These are phyloP conservation scores for Epinephelus coioides DNA, from an alignment of 2,797 vertebrate genomes.

Conservation along the genomic window DNA sequence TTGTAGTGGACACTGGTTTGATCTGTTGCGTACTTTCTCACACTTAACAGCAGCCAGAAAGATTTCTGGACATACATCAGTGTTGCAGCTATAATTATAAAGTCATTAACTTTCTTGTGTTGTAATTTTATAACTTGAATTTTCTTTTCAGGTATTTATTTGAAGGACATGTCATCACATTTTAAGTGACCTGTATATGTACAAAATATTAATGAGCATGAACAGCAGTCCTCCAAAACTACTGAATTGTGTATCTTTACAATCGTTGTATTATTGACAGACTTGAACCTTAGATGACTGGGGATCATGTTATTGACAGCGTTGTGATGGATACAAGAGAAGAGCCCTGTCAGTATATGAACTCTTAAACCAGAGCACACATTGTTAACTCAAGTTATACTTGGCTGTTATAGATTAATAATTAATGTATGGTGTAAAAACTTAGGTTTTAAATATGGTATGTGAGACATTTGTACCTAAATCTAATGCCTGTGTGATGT, in stretches of 20 bases:
- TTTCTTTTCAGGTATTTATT: not conserved
- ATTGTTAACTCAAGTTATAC: not conserved
- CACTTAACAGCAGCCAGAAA: not conserved
- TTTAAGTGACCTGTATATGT: not conserved
- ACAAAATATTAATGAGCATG: not conserved
- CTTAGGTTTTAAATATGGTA: not conserved
- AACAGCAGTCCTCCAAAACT: not conserved
- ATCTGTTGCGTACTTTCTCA: not conserved
- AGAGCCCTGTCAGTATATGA: not conserved
- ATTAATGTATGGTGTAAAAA: not conserved
- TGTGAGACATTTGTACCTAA: not conserved
- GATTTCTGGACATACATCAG: not conserved
- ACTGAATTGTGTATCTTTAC: not conserved
- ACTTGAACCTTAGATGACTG: not conserved
- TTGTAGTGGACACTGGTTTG: not conserved
- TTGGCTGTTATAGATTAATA: not conserved
- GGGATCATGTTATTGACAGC: not conserved
- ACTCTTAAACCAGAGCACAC: not conserved
- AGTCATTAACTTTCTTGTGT: not conserved
- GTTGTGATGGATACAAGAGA: not conserved
- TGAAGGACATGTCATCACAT: not conserved
- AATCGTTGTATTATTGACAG: not conserved
- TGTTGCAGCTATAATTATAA: not conserved
- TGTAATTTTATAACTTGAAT: not conserved
- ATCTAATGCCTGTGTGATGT: not conserved